phyloP scores from a whole-genome alignment of 2,113 vertebrate genomes.

The Cebidichthys violaceus region DNA sequence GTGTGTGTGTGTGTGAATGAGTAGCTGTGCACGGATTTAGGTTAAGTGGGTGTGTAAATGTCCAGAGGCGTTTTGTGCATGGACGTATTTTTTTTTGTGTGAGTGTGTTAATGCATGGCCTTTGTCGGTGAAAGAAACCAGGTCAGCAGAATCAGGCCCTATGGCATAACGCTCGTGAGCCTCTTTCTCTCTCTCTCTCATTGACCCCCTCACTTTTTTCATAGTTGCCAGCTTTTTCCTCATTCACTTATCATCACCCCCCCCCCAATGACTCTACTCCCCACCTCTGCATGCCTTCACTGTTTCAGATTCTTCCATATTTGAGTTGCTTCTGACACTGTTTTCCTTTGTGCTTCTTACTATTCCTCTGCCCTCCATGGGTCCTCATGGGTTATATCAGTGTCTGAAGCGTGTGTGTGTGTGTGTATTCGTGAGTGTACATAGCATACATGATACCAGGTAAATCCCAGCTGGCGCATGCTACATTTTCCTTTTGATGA shows the following conservation, averaged over 20 bases:
- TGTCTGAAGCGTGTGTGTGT: conserved; percentile 12
- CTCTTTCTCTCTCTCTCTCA: conserved; percentile 28
- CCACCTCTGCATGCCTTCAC: conserved; percentile 13
- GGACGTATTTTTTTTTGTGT: conserved; percentile 26
- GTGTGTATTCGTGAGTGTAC: conserved; percentile 1
- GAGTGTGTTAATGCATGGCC: conserved; percentile 51
- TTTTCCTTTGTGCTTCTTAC: conserved; percentile 18
- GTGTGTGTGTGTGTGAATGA: conserved; percentile 17
- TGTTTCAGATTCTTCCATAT: conserved; percentile 19
- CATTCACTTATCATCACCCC: conserved; percentile 30
- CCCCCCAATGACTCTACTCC: not conserved
- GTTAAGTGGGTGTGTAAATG: conserved; percentile 65
- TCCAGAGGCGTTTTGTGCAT: conserved; percentile 39
- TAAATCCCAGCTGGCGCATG: conserved; percentile 29
- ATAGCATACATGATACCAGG: conserved; percentile 42
- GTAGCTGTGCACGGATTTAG: conserved; percentile 11
- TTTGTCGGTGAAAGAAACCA: conserved; percentile 77
- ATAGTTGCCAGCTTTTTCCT: conserved; percentile 33
- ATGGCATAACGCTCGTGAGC: conserved; percentile 54
- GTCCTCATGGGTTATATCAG: conserved; percentile 22
- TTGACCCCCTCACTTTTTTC: conserved; percentile 45
- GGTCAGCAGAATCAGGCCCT: conserved; percentile 78
- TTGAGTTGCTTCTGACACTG: conserved; percentile 13
- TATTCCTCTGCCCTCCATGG: conserved; percentile 14
- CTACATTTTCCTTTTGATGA: conserved; percentile 54